These are phyloP conservation scores for Eumacrocentrus americanus DNA, from an alignment of 2,888 invertebrate species.

Conservation along the genomic window DNA sequence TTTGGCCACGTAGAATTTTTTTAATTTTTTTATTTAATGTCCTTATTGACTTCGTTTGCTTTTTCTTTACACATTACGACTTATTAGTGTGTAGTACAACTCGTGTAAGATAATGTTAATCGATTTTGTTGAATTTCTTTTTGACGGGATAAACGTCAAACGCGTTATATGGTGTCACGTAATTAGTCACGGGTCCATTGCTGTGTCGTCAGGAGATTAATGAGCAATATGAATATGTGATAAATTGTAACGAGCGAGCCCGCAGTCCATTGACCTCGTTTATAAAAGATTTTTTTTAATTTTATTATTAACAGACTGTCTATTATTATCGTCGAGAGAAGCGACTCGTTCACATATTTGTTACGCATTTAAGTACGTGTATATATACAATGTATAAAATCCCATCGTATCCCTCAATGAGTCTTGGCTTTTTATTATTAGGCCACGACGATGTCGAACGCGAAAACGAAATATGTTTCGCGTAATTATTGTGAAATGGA, in stretches of 20 bases:
- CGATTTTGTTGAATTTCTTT: background rate
- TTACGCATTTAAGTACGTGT: background rate
- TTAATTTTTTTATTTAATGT: conserved; percentile 10
- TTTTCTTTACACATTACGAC: background rate
- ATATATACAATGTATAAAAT: background rate
- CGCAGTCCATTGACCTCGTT: conserved; percentile 22
- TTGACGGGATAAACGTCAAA: background rate
- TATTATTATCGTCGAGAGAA: background rate
- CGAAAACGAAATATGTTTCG: conserved; percentile 35
- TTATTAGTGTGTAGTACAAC: conserved; percentile 12
- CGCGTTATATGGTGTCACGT: conserved; percentile 12
- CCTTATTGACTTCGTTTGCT: conserved; percentile 9
- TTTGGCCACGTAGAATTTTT: too few relatives aligned
- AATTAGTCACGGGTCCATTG: conserved; percentile 17
- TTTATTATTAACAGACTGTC: conserved; percentile 1
- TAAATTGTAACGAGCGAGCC: conserved; percentile 1
- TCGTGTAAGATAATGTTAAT: conserved; percentile 21
- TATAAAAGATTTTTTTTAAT: conserved; percentile 13
- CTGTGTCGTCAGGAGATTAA: background rate
- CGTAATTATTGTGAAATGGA: conserved; percentile 31
- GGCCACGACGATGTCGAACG: conserved; percentile 35
- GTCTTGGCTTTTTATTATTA: conserved; percentile 18
- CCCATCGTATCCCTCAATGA: conserved; percentile 9
- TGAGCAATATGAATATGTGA: background rate
- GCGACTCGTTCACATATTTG: conserved; percentile 1